Conservation (phyloP, 2,113 vertebrate genomes). For the Forbesichthys papilliferus region DNA sequence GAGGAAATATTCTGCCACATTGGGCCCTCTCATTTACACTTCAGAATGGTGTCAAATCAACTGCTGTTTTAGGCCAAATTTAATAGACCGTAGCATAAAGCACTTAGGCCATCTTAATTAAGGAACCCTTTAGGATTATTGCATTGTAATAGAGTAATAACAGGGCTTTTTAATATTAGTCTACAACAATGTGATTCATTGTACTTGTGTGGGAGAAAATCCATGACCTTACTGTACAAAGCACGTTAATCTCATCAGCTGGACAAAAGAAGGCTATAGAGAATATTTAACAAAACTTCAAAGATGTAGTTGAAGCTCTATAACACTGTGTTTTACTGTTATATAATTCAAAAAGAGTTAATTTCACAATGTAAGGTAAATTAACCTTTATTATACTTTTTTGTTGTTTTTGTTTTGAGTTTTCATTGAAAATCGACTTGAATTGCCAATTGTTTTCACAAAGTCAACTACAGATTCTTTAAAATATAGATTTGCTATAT, state of each 20-base stretch:
- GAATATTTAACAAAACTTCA: too few species aligned
- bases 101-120: slow-evolving; percentile 50
- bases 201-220: slow-evolving; percentile 5
- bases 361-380: not conserved
- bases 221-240: slow-evolving; percentile 36
- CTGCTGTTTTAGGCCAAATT: slow-evolving; percentile 39
- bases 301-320: not conserved
- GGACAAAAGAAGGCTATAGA: too few species aligned
- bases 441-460: not conserved
- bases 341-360: not conserved
- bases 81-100: slow-evolving; percentile 43
- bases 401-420: too few species aligned
- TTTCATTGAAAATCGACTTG: not conserved
- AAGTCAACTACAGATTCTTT: not conserved
- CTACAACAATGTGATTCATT: slow-evolving; percentile 32
- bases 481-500: not conserved
- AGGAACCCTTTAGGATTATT: slow-evolving; percentile 35
- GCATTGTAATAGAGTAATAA: slow-evolving; percentile 53
- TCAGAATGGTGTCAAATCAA: slow-evolving; percentile 54
- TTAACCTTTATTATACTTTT: not conserved
- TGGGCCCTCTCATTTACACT: slow-evolving; percentile 26
- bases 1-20: slow-evolving; percentile 40
- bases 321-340: not conserved
- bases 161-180: slow-evolving; percentile 32
- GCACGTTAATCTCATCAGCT: slow-evolving; percentile 6